Evolutionary conservation across 1,140 invertebrate genomes (phyloP), one percentile per base, ranked within the genome.

Genomic region (Drosophila trapezifrons): DNA sequence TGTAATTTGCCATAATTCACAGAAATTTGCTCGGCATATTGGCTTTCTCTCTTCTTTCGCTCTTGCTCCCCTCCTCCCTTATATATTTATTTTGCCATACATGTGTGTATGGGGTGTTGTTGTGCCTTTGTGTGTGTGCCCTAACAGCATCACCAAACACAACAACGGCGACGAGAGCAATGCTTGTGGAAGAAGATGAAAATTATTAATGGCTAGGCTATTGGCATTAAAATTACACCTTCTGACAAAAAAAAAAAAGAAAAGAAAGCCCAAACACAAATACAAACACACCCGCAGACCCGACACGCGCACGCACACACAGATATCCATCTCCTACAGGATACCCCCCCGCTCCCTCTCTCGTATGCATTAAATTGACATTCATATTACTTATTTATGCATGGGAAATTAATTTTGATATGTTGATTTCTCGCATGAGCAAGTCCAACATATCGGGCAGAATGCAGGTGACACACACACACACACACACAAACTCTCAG

Each of bases 1-100:
- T 87, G 84, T 87, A 89, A 87, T 87, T 87, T 87, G 84, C 84
- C 84, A 87, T 87, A 87, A 87, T 87, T 87, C 84, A 87, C 80
- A 84, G 84, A 87, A 87, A 87, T 87, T 89, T 87, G 84, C 67
- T 89, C 73, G 80, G 80, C 59, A 87, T 87, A 87, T 87, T 87
- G 83, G 83, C 84, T 87, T 87, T 82, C 32, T 25, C 51, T 63
- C 29, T 51, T 82, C 27, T 18, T 38, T 45, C 27, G 46, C 35
- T 43, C 66, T 65, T 70, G 60, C 49, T 51, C 35, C 3, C 9
- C 27, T 29, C 27, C 27, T 8, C 27, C 29, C 9, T 32, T 32
- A 38, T 25, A 42, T 35, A 54, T 55, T 40, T 51, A 43, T 56
- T 40, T 42, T 46, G 29, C 38, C 38, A 63, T 35, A 66, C 29